Evolutionary conservation across 1,140 invertebrate genomes (phyloP).

Genomic region (Bombus confusus): DNA sequence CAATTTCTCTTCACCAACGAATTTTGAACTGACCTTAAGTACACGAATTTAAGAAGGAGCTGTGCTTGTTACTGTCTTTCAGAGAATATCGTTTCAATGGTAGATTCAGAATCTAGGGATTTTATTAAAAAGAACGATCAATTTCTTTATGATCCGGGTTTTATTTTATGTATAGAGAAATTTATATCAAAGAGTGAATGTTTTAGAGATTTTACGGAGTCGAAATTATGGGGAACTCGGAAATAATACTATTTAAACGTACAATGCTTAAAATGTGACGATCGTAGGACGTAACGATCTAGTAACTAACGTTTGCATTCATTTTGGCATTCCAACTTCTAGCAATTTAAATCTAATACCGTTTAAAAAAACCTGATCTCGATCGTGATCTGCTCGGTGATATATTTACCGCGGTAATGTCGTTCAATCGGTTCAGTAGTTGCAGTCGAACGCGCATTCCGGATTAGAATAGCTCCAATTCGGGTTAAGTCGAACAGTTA

Average conservation of each 20-base stretch:
- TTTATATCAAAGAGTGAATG: not conserved
- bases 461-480: constrained; percentile 12
- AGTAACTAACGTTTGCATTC: too few species aligned
- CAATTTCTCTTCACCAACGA: not conserved
- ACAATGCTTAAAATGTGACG: too few species aligned
- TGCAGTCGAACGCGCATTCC: not conserved
- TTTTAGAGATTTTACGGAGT: not conserved
- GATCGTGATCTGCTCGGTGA: not conserved
- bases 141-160: too few species aligned
- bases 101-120: not conserved
- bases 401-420: not conserved
- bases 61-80: too few species aligned
- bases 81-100: not conserved
- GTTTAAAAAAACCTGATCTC: not conserved
- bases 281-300: too few species aligned
- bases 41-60: too few species aligned
- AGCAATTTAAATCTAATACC: not conserved
- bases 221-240: too few species aligned
- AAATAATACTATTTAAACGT: too few species aligned
- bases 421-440: not conserved
- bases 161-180: too few species aligned
- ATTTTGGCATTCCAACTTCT: too few species aligned
- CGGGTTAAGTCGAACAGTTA: constrained; percentile 11
- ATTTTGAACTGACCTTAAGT: not conserved
- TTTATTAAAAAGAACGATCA: not conserved